phyloP scores from a whole-genome alignment of 2,797 vertebrate genomes.

The Artibeus jamaicensis region DNA sequence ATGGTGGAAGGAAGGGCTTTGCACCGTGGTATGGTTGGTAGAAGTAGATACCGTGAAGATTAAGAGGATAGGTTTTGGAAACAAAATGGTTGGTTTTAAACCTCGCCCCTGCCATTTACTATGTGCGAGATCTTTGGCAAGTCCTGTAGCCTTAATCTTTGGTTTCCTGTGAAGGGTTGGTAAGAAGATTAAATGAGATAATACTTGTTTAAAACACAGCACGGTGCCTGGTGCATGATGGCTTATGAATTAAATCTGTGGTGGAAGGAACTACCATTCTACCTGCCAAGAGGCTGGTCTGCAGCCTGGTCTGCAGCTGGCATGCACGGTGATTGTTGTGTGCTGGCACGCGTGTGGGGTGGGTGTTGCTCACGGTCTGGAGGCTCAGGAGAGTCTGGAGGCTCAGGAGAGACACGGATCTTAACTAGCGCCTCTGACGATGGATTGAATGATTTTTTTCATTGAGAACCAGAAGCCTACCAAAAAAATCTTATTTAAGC shows the following conservation, averaged over 20 bases:
- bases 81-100: background rate
- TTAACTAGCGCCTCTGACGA: background rate
- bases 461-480: background rate
- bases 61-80: background rate
- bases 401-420: background rate
- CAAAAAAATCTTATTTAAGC: background rate
- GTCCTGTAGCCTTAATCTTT: background rate
- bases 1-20: background rate
- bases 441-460: background rate
- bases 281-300: background rate
- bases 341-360: background rate
- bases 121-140: background rate
- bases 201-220: background rate
- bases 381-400: background rate
- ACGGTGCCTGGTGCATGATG: background rate
- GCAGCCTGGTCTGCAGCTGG: background rate
- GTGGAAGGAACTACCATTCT: background rate
- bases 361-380: background rate
- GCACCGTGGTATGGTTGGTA: background rate
- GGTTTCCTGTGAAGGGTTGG: background rate
- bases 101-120: background rate
- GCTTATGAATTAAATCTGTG: background rate
- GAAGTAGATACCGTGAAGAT: background rate
- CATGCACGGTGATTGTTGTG: background rate
- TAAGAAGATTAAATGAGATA: background rate